A percentile compares a stretch with the other conserved stretches of the same genome.
Evolutionary conservation across 2,797 vertebrate species (phyloP).

Genomic region (Hephaestus fuliginosus): DNA sequence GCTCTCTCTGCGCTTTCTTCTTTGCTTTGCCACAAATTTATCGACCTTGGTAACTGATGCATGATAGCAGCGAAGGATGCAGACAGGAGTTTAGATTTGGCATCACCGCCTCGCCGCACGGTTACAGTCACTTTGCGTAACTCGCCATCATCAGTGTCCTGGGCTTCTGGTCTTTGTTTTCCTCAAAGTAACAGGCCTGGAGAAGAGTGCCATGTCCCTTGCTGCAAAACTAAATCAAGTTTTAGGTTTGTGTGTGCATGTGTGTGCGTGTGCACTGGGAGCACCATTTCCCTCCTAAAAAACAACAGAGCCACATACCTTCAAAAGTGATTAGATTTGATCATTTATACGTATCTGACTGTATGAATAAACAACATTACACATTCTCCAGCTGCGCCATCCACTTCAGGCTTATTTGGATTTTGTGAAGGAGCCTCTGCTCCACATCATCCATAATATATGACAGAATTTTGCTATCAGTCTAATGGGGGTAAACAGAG

Average conservation of each 20-base stretch:
- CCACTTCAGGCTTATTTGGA: conserved; percentile 70
- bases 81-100: conserved; percentile 56
- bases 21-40: conserved; percentile 69
- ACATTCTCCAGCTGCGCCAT: conserved; percentile 63
- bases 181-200: not conserved
- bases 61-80: conserved; percentile 56
- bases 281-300: conserved; percentile 22
- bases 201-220: not conserved
- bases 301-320: conserved; percentile 40
- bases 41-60: conserved; percentile 66
- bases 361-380: conserved; percentile 71
- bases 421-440: conserved; percentile 69
- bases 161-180: not conserved
- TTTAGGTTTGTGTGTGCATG: not conserved
- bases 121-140: conserved; percentile 25
- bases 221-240: conserved; percentile 35
- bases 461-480: conserved; percentile 75
- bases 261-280: conserved; percentile 4
- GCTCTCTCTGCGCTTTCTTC: conserved; percentile 66
- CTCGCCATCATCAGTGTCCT: conserved; percentile 29
- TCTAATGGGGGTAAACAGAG: conserved; percentile 76
- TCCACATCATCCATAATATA: conserved; percentile 80
- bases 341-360: conserved; percentile 57
- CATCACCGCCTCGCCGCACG: conserved; percentile 32
- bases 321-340: conserved; percentile 56